Evolutionary conservation across 2,113 vertebrate genomes (phyloP).

Genomic region (Tupaia chinensis): DNA sequence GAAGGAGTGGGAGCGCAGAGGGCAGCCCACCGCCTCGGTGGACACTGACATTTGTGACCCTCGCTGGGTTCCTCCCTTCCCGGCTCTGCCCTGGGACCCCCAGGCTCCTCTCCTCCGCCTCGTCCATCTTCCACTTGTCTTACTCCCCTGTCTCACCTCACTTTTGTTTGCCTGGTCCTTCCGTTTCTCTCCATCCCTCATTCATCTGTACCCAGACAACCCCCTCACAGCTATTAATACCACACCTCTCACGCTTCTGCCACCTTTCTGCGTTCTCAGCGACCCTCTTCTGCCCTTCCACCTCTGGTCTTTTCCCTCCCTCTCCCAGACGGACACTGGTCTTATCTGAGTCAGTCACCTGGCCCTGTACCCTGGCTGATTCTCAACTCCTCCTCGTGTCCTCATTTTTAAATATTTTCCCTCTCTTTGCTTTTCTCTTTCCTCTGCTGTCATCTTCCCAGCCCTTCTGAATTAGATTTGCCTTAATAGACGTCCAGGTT

Average conservation of each 20-base stretch:
- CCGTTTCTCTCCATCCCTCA: background rate
- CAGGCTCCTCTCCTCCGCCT: background rate
- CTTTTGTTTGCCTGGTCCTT: background rate
- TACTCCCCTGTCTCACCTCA: background rate
- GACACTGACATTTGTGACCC: constrained; percentile 7
- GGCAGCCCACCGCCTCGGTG: background rate
- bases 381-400: constrained; percentile 13
- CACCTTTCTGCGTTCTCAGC: background rate
- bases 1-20: background rate
- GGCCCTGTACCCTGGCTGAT: background rate
- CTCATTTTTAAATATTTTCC: background rate
- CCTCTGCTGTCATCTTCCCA: constrained; percentile 10
- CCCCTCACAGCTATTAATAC: background rate
- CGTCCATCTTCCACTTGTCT: background rate
- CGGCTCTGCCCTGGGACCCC: background rate
- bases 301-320: background rate
- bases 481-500: background rate
- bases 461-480: background rate
- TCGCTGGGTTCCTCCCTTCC: background rate
- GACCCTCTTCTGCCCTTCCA: background rate
- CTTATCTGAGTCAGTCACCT: background rate
- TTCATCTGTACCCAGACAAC: background rate
- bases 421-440: background rate
- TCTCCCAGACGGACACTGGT: background rate
- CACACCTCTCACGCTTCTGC: background rate